Evolutionary conservation across 2,113 vertebrate genomes (phyloP), one percentile per base, ranked within the genome.

Genomic region (Otis tarda): DNA sequence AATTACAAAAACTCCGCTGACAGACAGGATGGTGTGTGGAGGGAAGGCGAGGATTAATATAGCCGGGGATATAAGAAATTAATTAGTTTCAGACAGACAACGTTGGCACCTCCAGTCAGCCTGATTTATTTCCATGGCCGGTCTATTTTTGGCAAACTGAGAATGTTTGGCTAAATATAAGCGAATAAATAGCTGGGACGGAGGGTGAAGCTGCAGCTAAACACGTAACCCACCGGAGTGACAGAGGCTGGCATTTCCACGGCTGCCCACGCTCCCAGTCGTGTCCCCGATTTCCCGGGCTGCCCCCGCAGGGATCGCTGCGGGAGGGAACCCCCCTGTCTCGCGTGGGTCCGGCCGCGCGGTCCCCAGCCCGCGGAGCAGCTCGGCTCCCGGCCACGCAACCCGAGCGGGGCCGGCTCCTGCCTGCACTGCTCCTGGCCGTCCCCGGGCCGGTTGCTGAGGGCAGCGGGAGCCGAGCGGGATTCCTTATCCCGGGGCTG

Each of bases 81-180:
- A 84, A 96, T 97, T 93, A 80, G 83, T 68, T 87, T 83, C 87
- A 95, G 80, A 50, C 89, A 94, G 96, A 90, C 90, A 39, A 81
- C 5, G 84, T 76, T 93, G 92, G 92, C 95, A 96, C 84, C 91
- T 93, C 92, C 94, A 83, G 70, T 14, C 93, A 67, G 95, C 81
- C 94, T 88, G 92, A 93, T 94, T 93, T 94, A 95, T 94, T 91
- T 85, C 89, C 89, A 59, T 0, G 87, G 89, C 81, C 80, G 73
- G 25, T 60, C 96, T 95, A 94, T 96, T 96, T 94, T 94, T 84
- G 93, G 94, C 82, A 16, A 83, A 18, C 33, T 3, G 76, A 45
- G 80, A 33, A 25, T 1, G 83, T 95, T 94, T 92, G 86, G 85
- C 83, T 96, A 89, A 93, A 79, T 64, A 84, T 82, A 89, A 63